Base-by-base conservation (phyloP, 2,888 invertebrate genomes). In the Lasioglossum malachurum region DNA sequence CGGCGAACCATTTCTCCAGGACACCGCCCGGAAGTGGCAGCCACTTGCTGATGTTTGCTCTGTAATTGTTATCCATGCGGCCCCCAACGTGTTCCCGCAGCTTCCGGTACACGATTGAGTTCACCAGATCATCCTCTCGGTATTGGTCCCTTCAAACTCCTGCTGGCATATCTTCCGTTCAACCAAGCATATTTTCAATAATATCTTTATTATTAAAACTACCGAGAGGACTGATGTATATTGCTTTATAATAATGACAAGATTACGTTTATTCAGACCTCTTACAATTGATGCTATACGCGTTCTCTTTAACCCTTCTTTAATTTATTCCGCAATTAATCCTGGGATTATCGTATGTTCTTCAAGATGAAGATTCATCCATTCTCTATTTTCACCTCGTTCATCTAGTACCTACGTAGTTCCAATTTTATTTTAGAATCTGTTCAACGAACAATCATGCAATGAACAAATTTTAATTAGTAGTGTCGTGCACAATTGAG, bases 31-130 rank as follows among this genome's bases (percentile, higher is more conserved):
- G 88, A 74, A 87, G 87, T 12, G 94, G 93, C 73, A 94, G 80
- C 94, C 94, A 94, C 89, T 94, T 94, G 69, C 91, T 84, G 81
- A 94, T 91, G 76, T 94, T 94, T 35, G 91, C 90, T 84, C 94
- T 93, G 87, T 94, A 94, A 93, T 94, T 94, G 84, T 82, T 92
- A 90, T 91, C 91, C 91, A 91, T 91, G 35, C 31, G 69, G 31
- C 14, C 73, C 27, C 2, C 10, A 23, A 1, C 23, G 35, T 16
- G 10, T 60, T 46, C n/a, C 19, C 31, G 7, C 57, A 73, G 35
- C 60, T 78, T 75, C 49, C 23, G 14, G 41, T 53, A 5, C 44
- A 16, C 14, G 60, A 27, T 49, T 31, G n/a, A 3, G 27, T 60
- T 49, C 53, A 76, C 71, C 60, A 31, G 72, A 82, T 10, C 35